Evolutionary conservation across 1,140 invertebrate genomes (phyloP).

Genomic region (Pachyrhynchus sulphureomaculatus): DNA sequence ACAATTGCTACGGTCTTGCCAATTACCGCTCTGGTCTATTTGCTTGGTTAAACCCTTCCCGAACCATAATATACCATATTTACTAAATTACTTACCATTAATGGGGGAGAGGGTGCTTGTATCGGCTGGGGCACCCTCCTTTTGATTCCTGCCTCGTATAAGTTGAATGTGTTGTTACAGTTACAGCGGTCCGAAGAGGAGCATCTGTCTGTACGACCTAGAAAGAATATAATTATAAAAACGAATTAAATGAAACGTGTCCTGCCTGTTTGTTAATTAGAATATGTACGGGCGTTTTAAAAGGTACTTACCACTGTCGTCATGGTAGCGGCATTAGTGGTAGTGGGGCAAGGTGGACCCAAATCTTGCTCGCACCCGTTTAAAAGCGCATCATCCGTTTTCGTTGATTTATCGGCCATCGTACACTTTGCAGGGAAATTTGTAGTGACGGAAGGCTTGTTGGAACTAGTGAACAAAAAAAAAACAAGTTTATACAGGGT

Average conservation of each 20-base stretch:
- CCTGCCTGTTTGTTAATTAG: no score
- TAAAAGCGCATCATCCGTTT: constrained; percentile 54
- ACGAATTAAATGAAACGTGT: no score
- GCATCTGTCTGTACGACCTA: constrained; percentile 29
- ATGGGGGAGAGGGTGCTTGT: constrained; percentile 35
- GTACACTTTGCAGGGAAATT: constrained; percentile 49
- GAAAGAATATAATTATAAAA: neutral
- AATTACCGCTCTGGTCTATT: no score
- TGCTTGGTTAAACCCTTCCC: no score
- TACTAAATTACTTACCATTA: constrained; percentile 14
- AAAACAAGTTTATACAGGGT: neutral
- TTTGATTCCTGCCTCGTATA: constrained; percentile 24
- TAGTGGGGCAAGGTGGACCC: constrained; percentile 47
- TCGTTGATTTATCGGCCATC: constrained; percentile 57
- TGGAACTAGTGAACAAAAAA: constrained; percentile 15
- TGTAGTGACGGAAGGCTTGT: constrained; percentile 37
- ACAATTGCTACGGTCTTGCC: no score
- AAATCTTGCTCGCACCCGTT: constrained; percentile 45
- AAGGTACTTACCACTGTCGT: constrained; percentile 46
- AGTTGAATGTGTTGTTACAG: constrained; percentile 11
- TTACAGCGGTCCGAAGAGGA: constrained; percentile 9
- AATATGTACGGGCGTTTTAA: no score
- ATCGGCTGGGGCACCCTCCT: constrained; percentile 7
- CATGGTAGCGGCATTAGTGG: constrained; percentile 53
- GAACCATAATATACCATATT: neutral